A percentile compares a stretch with the other conserved stretches of the same genome.
These are phyloP conservation scores for Alviniconcha strummeri DNA, from an alignment of 2,888 invertebrate genomes.

Conservation along the genomic window DNA sequence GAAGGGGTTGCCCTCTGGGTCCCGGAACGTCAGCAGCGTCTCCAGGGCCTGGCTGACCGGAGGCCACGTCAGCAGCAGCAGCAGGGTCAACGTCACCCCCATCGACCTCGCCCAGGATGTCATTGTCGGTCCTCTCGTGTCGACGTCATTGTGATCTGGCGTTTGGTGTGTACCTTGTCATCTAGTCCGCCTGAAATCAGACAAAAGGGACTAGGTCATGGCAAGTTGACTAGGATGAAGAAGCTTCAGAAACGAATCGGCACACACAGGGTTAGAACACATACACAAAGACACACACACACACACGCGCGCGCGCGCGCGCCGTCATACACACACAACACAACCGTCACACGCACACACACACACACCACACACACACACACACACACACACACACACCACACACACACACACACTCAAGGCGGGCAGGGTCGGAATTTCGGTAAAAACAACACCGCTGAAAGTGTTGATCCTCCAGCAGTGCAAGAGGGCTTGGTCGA, in stretches of 20 bases:
- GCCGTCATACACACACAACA: background rate
- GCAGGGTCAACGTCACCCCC: background rate
- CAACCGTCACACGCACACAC: background rate
- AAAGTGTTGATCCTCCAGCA: background rate
- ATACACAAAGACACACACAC: background rate
- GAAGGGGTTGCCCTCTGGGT: conserved; percentile 75
- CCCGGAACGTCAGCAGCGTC: conserved; percentile 51
- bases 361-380: background rate
- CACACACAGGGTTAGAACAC: background rate
- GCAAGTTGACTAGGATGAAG: background rate
- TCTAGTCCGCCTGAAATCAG: conserved; percentile 20
- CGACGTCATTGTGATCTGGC: background rate
- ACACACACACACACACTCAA: background rate
- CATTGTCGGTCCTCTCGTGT: background rate
- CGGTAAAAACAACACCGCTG: background rate
- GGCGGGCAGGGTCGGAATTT: background rate
- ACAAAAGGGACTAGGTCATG: background rate
- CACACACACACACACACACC: background rate
- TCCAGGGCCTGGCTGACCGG: conserved; percentile 35
- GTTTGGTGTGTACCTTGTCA: background rate
- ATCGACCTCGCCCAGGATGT: background rate
- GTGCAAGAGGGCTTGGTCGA: background rate
- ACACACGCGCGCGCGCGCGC: background rate
- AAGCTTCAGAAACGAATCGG: background rate
- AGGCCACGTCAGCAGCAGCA: background rate